Conservation (phyloP, 2,888 invertebrate genomes). For the Eupithecia dodoneata region DNA sequence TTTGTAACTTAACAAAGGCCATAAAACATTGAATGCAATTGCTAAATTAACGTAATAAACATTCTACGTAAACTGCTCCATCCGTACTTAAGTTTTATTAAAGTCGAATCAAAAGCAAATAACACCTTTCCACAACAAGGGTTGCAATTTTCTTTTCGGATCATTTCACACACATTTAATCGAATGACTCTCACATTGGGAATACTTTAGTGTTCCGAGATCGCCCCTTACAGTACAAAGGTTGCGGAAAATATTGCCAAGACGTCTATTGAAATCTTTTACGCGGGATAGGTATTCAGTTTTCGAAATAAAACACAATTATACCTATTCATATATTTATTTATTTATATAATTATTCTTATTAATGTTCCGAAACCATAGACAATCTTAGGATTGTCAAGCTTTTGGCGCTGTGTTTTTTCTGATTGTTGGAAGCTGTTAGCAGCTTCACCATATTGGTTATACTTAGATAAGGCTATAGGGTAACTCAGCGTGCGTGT, state of each 20-base stretch:
- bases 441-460: too few relatives aligned
- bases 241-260: conserved; percentile 26
- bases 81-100: conserved; percentile 48
- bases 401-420: too few relatives aligned
- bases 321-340: background rate
- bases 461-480: too few relatives aligned
- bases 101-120: conserved; percentile 47
- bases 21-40: conserved; percentile 1
- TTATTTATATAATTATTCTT: background rate
- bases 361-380: background rate
- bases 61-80: conserved; percentile 36
- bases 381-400: background rate
- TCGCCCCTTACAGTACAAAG: conserved; percentile 39
- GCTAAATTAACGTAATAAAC: conserved; percentile 30
- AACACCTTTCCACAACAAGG: conserved; percentile 53
- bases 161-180: conserved; percentile 60
- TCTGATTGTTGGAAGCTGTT: too few relatives aligned
- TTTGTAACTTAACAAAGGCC: conserved; percentile 1
- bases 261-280: conserved; percentile 25
- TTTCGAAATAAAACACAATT: background rate
- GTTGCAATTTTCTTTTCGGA: conserved; percentile 57
- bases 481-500: too few relatives aligned
- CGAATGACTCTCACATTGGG: conserved; percentile 54
- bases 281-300: background rate
- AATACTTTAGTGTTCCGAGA: conserved; percentile 47